Conservation (phyloP, 2,888 invertebrate genomes). For the Meandrusa payeni region DNA sequence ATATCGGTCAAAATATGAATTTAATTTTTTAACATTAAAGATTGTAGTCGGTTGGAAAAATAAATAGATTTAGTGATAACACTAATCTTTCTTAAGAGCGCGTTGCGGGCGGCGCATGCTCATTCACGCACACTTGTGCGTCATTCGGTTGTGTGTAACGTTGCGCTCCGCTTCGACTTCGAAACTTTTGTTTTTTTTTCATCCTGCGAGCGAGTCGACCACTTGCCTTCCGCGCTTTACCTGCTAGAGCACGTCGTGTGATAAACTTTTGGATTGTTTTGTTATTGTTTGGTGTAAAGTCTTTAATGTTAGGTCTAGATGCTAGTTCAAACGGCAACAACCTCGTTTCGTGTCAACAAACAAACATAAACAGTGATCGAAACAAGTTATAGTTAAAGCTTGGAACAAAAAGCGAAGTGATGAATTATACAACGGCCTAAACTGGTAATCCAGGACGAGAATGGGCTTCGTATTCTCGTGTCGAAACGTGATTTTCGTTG, state of each 20-base stretch:
- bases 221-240: constrained; percentile 58
- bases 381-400: constrained; percentile 55
- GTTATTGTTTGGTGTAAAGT: constrained; percentile 47
- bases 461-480: constrained; percentile 58
- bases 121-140: constrained; percentile 73
- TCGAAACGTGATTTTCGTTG: constrained; percentile 56
- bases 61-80: constrained; percentile 24
- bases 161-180: constrained; percentile 39
- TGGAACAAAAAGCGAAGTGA: constrained; percentile 55
- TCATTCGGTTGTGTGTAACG: constrained; percentile 51
- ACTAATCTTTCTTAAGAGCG: constrained; percentile 21
- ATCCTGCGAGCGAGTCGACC: constrained; percentile 39
- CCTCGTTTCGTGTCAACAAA: constrained; percentile 75
- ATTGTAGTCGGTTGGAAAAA: not conserved
- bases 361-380: constrained; percentile 70
- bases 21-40: too few species aligned
- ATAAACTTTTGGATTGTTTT: constrained; percentile 37
- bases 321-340: constrained; percentile 61
- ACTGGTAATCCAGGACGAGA: constrained; percentile 65
- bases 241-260: constrained; percentile 51
- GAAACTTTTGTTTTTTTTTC: constrained; percentile 61
- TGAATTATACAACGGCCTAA: constrained; percentile 70
- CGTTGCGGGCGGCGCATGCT: constrained; percentile 43
- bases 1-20: too few species aligned
- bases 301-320: constrained; percentile 60